These are phyloP conservation scores for Otus scops DNA, from an alignment of 2,797 vertebrate genomes.

Conservation along the genomic window DNA sequence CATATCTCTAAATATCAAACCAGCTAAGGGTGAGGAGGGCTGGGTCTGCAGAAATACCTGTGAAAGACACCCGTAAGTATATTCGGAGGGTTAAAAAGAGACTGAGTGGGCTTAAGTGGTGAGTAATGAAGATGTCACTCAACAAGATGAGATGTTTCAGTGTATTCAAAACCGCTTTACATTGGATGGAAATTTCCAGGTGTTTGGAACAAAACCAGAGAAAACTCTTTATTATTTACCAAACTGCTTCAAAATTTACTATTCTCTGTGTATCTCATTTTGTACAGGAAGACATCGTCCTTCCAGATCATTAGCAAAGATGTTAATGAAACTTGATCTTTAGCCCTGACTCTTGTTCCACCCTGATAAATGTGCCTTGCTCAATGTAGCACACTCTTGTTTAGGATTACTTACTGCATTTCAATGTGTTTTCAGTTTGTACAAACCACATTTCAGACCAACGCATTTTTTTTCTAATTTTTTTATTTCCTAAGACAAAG, in stretches of 20 bases:
- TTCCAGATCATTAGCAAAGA: neutral
- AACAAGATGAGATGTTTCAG: neutral
- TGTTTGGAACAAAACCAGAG: neutral
- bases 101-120: slow-evolving; percentile 27
- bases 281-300: neutral
- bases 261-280: neutral
- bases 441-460: slow-evolving; percentile 11
- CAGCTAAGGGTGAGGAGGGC: neutral
- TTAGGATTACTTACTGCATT: slow-evolving; percentile 9
- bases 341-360: neutral
- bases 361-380: neutral
- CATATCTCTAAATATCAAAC: neutral
- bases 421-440: slow-evolving; percentile 49
- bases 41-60: neutral
- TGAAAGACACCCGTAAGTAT: neutral
- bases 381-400: neutral
- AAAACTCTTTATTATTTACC: neutral
- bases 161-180: neutral
- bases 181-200: slow-evolving; percentile 25
- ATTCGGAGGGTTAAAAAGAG: slow-evolving; percentile 4
- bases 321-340: neutral
- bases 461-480: neutral
- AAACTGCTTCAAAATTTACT: neutral
- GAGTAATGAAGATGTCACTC: slow-evolving; percentile 36
- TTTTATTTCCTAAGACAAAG: slow-evolving; percentile 59